A percentile compares a stretch with the other conserved stretches of the same genome.
Conservation (phyloP, 2,888 invertebrate species). For the Trichacis sp. region DNA sequence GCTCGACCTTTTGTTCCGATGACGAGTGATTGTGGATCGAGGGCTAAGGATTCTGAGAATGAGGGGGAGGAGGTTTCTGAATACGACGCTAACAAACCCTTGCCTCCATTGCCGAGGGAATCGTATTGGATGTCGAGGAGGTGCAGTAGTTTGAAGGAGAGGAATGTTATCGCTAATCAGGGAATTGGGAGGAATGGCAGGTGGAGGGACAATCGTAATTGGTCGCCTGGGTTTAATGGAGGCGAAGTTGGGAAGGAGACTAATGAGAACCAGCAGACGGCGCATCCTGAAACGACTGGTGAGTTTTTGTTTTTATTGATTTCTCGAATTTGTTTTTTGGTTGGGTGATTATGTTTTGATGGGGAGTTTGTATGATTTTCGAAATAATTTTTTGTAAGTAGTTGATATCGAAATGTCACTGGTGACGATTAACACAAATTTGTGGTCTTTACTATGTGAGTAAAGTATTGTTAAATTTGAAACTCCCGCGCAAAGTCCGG, state of each 20-base stretch:
- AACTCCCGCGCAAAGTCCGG: too few species aligned
- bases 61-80: slow-evolving; percentile 38
- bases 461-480: too few species aligned
- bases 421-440: too few species aligned
- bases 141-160: slow-evolving; percentile 42
- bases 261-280: slow-evolving; percentile 78
- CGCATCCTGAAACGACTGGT: slow-evolving; percentile 66
- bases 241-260: slow-evolving; percentile 82
- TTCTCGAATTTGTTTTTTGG: too few species aligned
- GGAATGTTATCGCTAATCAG: slow-evolving; percentile 3
- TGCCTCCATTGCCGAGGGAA: slow-evolving; percentile 65
- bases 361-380: too few species aligned
- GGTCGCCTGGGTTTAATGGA: slow-evolving; percentile 64
- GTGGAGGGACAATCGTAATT: slow-evolving; percentile 46
- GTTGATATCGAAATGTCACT: too few species aligned
- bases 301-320: slow-evolving; percentile 35
- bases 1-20: slow-evolving; percentile 7
- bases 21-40: slow-evolving; percentile 21
- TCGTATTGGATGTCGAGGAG: slow-evolving; percentile 43
- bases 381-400: too few species aligned
- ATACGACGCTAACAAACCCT: slow-evolving; percentile 66
- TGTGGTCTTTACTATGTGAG: too few species aligned
- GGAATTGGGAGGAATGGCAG: slow-evolving; percentile 9
- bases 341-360: too few species aligned
- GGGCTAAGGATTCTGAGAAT: background rate